Evolutionary conservation across 2,888 invertebrate genomes (phyloP).

Genomic region (Linyphia triangularis): DNA sequence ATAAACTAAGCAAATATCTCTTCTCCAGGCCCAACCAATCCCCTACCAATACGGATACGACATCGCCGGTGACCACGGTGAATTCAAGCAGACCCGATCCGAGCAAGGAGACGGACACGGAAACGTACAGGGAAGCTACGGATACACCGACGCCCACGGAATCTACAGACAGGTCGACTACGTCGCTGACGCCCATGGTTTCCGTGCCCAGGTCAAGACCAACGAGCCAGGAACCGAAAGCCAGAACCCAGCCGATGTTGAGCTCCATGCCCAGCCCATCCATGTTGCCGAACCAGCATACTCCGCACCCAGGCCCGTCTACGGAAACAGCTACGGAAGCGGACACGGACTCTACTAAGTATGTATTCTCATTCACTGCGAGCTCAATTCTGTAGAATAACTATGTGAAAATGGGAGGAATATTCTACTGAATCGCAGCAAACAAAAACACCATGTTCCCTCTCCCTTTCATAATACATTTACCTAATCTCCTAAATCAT

Average conservation of each 20-base stretch:
- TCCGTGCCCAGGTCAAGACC: conserved; percentile 74
- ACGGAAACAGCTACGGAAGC: background rate
- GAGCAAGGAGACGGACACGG: conserved; percentile 73
- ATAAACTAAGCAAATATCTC: background rate
- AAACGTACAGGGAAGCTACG: conserved; percentile 71
- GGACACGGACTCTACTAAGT: conserved; percentile 67
- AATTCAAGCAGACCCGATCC: conserved; percentile 67
- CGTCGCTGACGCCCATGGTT: conserved; percentile 74
- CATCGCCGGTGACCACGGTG: conserved; percentile 73
- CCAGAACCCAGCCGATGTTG: conserved; percentile 74
- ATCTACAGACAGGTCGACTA: conserved; percentile 74
- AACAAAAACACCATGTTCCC: too few relatives aligned
- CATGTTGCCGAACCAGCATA: conserved; percentile 48
- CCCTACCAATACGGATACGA: conserved; percentile 74
- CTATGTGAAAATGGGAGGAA: too few relatives aligned
- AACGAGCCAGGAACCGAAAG: conserved; percentile 74
- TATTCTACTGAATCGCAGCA: too few relatives aligned
- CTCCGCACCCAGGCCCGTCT: conserved; percentile 12
- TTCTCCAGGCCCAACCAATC: conserved; percentile 61
- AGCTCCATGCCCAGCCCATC: conserved; percentile 67
- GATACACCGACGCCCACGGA: conserved; percentile 69
- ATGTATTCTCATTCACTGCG: too few relatives aligned
- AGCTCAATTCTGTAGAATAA: too few relatives aligned
- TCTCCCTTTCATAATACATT: too few relatives aligned
- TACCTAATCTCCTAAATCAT: too few relatives aligned